These are phyloP conservation scores for Microcebus ravelobensis DNA, from an alignment of 2,113 vertebrate species.

Conservation along the genomic window DNA sequence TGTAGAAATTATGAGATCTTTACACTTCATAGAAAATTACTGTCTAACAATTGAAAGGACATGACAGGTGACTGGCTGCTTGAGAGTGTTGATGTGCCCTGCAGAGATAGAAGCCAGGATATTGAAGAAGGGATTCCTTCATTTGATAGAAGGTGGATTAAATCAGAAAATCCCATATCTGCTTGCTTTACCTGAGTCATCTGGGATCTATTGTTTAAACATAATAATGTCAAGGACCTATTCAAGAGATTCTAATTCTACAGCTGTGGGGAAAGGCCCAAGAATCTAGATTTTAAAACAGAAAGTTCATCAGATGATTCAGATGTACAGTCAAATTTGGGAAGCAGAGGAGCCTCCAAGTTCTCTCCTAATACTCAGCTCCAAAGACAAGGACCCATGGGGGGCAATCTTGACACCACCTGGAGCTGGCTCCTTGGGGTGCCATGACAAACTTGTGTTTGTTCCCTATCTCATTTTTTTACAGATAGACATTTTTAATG, in stretches of 20 bases:
- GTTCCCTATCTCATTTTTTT: background rate
- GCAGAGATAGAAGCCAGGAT: background rate
- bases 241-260: background rate
- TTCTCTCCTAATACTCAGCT: background rate
- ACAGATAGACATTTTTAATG: background rate
- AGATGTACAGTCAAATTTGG: background rate
- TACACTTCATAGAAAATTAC: background rate
- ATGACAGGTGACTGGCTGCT: background rate
- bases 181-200: background rate
- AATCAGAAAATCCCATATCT: background rate
- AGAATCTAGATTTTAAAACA: background rate
- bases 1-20: background rate
- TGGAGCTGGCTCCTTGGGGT: background rate
- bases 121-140: background rate
- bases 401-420: too few species aligned
- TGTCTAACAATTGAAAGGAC: background rate
- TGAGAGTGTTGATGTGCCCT: background rate
- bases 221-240: background rate
- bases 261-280: background rate
- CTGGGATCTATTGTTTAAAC: background rate
- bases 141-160: background rate
- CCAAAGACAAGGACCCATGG: rapidly evolving
- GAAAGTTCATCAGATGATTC: background rate
- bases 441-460: background rate
- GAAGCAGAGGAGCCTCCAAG: background rate